Base-by-base conservation (phyloP, 2,113 vertebrate genomes). In the Pterophyllum scalare region DNA sequence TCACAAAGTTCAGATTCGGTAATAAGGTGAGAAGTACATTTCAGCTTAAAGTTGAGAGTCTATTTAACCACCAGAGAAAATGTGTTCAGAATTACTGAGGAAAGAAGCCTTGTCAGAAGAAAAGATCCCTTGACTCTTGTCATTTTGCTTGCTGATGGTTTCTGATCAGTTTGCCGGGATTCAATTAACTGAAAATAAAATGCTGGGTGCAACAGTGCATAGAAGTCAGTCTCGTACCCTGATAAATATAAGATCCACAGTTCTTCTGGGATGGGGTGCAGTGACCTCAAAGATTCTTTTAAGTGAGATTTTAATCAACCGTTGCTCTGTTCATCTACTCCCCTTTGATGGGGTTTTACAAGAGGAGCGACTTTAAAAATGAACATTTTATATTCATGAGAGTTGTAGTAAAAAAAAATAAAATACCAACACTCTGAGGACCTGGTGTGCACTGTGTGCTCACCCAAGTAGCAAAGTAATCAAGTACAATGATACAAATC, bases 111-210 rank as follows among this genome's bases (percentile, higher is more conserved):
- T 19, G 12, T 33, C 33, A 38, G 33, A 40, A 52, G 9, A 35
- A 75, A 67, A 10, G 1, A 22, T 67, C 6, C 7, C 38, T 10
- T 59, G 46, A 20, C 20, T 74, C 61, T 58, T 13, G 3, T 19
- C 28, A 4, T 57, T 82, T 19, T 19, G 22, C 77, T 46, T 77
- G 77, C 72, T 75, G 74, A 65, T 67, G 17, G 33, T 49, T 75
- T 67, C 7, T 83, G 52, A 86, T 67, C 33, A 60, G n/a, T 19
- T 57, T 67, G 52, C 64, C 59, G 24, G 59, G 65, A 78, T 77
- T 81, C 6, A 72, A 38, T 81, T 49, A 81, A 24, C 10, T 60
- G 2, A 67, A 59, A 81, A 81, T 13, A 26, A 74, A 86, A 59
- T 13, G 14, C 58, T 52, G 22, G 9, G 46, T 31, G 58, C 19